Conservation (phyloP, 2,797 vertebrate species). For the Eremophila alpestris region DNA sequence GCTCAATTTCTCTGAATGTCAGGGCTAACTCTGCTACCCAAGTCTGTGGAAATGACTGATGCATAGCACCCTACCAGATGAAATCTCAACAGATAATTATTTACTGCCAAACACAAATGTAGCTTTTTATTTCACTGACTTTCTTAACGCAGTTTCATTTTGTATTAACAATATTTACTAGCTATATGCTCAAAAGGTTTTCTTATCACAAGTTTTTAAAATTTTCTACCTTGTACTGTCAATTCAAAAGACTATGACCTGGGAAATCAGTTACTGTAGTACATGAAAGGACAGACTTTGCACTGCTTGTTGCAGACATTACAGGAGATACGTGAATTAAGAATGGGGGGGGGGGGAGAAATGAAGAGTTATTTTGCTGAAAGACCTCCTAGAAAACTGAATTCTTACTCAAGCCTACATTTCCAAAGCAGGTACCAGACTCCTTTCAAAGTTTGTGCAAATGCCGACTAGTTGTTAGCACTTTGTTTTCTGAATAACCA, state of each 20-base stretch:
- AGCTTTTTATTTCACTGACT: background rate
- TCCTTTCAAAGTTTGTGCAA: background rate
- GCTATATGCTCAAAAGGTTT: background rate
- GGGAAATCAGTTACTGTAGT: background rate
- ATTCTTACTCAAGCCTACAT: background rate
- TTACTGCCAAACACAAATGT: background rate
- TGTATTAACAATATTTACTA: background rate
- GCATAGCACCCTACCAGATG: background rate
- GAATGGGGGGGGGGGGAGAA: rapidly evolving
- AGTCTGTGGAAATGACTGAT: background rate
- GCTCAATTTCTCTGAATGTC: background rate
- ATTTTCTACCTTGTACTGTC: background rate
- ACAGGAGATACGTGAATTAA: background rate
- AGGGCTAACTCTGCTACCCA: background rate
- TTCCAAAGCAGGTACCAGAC: background rate
- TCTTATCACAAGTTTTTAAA: background rate
- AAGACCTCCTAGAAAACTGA: background rate
- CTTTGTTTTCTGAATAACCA: background rate
- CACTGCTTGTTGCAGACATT: background rate
- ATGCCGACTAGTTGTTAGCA: background rate
- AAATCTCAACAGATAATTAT: background rate
- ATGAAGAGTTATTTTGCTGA: background rate
- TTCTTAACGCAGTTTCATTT: background rate
- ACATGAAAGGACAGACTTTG: background rate
- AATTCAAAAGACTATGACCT: background rate